phyloP scores from a whole-genome alignment of 2,113 vertebrate species.

The Tychaedon coryphoeus region DNA sequence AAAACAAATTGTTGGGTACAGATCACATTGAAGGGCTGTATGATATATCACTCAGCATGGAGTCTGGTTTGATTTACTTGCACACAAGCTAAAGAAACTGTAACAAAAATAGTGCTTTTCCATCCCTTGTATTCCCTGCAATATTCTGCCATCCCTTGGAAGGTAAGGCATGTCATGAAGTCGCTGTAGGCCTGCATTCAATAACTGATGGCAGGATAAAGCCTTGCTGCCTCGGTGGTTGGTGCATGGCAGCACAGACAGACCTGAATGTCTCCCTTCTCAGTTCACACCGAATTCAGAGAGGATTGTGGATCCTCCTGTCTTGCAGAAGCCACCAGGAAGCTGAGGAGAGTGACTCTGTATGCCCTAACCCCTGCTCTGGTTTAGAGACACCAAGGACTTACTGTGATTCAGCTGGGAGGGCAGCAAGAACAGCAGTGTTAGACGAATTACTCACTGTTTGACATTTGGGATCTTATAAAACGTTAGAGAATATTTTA shows the following conservation, averaged over 20 bases:
- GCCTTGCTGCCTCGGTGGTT: not conserved
- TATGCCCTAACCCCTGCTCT: constrained; percentile 17
- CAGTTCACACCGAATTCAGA: not conserved
- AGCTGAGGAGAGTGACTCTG: not conserved
- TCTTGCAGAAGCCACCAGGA: not conserved
- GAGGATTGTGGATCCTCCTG: not conserved
- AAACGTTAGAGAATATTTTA: constrained; percentile 66
- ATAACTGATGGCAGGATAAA: constrained; percentile 1
- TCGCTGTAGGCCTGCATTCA: not conserved
- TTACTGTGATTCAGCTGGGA: constrained; percentile 34
- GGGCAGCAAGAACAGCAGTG: constrained; percentile 13
- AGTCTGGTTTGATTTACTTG: constrained; percentile 58
- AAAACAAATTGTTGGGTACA: constrained; percentile 49
- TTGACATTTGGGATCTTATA: constrained; percentile 51
- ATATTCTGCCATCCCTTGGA: not conserved
- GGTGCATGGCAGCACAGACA: not conserved
- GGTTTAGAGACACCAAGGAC: constrained; percentile 44
- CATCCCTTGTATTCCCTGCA: not conserved
- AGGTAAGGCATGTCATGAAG: not conserved
- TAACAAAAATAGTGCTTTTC: constrained; percentile 44
- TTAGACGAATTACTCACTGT: constrained; percentile 51
- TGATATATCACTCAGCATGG: constrained; percentile 51
- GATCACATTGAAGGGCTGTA: constrained; percentile 36
- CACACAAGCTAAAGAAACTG: constrained; percentile 24
- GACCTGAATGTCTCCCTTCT: not conserved